Percentiles rank a stretch among this genome's conserved stretches.
Conservation (phyloP, 2,797 vertebrate species). For the Ambastaia sidthimunki region DNA sequence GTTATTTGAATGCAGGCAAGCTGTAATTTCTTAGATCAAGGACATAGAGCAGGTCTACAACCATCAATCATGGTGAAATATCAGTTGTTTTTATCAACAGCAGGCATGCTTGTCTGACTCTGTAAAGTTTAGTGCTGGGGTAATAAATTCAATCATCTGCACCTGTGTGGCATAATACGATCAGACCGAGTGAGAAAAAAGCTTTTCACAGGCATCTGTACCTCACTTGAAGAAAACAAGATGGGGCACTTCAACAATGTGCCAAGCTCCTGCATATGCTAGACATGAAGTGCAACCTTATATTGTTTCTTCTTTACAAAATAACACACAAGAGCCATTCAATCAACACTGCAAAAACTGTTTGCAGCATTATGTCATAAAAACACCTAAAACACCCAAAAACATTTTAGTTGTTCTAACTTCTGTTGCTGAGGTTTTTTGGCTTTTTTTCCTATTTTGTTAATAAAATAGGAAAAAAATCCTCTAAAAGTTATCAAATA, state of each 20-base stretch:
- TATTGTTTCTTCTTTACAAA: background rate
- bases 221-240: constrained; percentile 22
- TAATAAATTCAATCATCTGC: constrained; percentile 54
- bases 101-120: constrained; percentile 6
- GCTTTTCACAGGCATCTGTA: constrained; percentile 29
- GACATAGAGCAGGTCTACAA: background rate
- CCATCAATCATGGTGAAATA: constrained; percentile 35
- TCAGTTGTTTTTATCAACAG: constrained; percentile 27
- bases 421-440: background rate
- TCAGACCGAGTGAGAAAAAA: constrained; percentile 32
- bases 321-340: too few species aligned
- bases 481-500: too few species aligned
- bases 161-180: constrained; percentile 48
- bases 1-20: constrained; percentile 5
- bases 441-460: background rate
- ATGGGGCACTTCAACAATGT: constrained; percentile 16
- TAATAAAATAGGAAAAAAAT: too few species aligned
- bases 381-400: too few species aligned
- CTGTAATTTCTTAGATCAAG: constrained; percentile 12
- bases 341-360: too few species aligned
- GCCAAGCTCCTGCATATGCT: constrained; percentile 1
- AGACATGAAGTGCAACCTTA: background rate
- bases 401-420: background rate
- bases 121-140: constrained; percentile 41
- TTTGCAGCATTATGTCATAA: background rate